These are phyloP conservation scores for Aradophagus sp. DNA, from an alignment of 1,140 invertebrate species.

Conservation along the genomic window DNA sequence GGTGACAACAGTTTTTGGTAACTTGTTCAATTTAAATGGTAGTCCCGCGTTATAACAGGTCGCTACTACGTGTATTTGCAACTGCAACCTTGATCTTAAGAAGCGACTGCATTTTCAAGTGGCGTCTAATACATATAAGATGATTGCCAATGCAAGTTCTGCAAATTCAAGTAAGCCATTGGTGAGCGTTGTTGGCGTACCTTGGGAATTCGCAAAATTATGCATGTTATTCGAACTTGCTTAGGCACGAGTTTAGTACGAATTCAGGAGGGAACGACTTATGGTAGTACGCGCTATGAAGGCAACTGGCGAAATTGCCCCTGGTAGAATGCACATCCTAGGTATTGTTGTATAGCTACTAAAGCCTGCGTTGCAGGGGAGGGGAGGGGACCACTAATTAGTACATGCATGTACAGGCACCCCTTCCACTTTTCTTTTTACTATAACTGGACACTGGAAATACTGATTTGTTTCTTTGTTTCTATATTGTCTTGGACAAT, in stretches of 20 bases:
- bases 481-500: not conserved
- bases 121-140: slow-evolving; percentile 32
- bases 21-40: too few relatives aligned
- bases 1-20: too few relatives aligned
- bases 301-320: slow-evolving; percentile 73
- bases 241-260: slow-evolving; percentile 67
- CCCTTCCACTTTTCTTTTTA: slow-evolving; percentile 53
- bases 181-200: slow-evolving; percentile 12
- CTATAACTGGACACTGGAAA: slow-evolving; percentile 57
- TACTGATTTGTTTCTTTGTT: slow-evolving; percentile 41
- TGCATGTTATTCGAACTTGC: slow-evolving; percentile 56
- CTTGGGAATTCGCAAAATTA: slow-evolving; percentile 44
- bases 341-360: slow-evolving; percentile 76
- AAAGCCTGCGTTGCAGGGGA: slow-evolving; percentile 72
- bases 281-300: slow-evolving; percentile 69
- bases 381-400: slow-evolving; percentile 73
- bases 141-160: slow-evolving; percentile 53
- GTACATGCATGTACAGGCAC: slow-evolving; percentile 70
- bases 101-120: slow-evolving; percentile 4
- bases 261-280: slow-evolving; percentile 64
- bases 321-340: slow-evolving; percentile 74
- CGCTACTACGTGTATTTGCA: too few relatives aligned
- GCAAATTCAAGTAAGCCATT: slow-evolving; percentile 52
- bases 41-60: too few relatives aligned
- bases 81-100: too few relatives aligned